These are phyloP conservation scores for Eupithecia dodoneata DNA, from an alignment of 2,888 invertebrate genomes.

Conservation along the genomic window DNA sequence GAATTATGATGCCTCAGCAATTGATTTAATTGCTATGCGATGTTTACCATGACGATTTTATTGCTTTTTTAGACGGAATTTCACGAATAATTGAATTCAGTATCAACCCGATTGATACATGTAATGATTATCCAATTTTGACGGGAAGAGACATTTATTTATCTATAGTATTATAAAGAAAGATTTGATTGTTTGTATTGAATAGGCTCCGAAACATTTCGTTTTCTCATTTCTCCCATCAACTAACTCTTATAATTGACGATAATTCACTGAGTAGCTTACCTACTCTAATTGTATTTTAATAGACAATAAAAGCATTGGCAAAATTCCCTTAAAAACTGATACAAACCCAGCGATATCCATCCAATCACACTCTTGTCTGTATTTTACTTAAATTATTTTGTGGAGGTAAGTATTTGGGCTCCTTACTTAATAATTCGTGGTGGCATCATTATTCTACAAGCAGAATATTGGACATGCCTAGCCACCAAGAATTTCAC, in stretches of 20 bases:
- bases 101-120: background rate
- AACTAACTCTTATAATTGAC: background rate
- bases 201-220: no score
- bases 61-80: background rate
- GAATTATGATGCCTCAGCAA: background rate
- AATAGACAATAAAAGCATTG: no score
- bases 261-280: background rate
- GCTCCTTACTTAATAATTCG: background rate
- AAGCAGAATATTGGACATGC: background rate
- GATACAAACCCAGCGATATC: background rate
- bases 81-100: no score
- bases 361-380: background rate
- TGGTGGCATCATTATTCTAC: background rate
- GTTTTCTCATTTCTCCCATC: background rate
- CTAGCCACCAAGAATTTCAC: background rate
- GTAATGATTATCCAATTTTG: background rate
- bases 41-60: background rate
- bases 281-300: background rate
- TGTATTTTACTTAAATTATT: background rate
- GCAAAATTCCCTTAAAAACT: background rate
- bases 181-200: no score
- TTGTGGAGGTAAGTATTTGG: no score
- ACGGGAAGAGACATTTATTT: background rate
- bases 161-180: no score
- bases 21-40: slow-evolving; percentile 3